Evolutionary conservation across 2,113 vertebrate species (phyloP), one percentile per base, ranked within the genome.

Genomic region (Mystacornis crossleyi): DNA sequence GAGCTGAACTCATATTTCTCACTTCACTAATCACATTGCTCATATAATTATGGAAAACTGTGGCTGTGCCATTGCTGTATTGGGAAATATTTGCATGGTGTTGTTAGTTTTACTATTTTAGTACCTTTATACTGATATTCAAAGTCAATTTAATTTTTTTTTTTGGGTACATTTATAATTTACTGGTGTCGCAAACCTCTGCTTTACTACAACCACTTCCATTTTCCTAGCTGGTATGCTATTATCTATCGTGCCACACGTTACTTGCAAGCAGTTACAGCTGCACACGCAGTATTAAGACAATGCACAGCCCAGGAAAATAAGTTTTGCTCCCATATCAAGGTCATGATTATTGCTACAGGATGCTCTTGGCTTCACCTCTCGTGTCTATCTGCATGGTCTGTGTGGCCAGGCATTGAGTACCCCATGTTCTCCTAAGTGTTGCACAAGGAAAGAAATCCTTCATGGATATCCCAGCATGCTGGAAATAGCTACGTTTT

Each of bases 401-500:
- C 17, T 57, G 3, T 31, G 8, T 4, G 1, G 9, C 11, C n/a
- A 79, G 33, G 3, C 18, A 25, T 25, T 2, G 0, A 64, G 19
- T 24, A 66, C 10, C 9, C 18, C 8, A 1, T 20, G 8, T 48
- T 55, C 6, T 65, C 38, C 20, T 55, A 26, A 29, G 33, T 19
- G 4, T 2, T 78, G 33, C 47, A 51, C 18, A 20, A 71, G 34
- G 18, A 62, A 80, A 62, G 6, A 53, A 80, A 34, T 29, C 9
- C 36, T 60, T 43, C 8, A 14, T 34, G 7, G 8, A 14, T 48
- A 26, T 13, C 6, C 6, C 3, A 13, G 6, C 28, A 58, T 1
- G 1, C 0, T 84, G n/a, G 16, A 81, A 75, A 45, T 9, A 58
- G 15, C 8, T 28, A 2, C 33, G 7, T 24, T 58, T 81, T 13